Conservation (phyloP, 64 coral and sea anemone genomes). For the Porites lutea region DNA sequence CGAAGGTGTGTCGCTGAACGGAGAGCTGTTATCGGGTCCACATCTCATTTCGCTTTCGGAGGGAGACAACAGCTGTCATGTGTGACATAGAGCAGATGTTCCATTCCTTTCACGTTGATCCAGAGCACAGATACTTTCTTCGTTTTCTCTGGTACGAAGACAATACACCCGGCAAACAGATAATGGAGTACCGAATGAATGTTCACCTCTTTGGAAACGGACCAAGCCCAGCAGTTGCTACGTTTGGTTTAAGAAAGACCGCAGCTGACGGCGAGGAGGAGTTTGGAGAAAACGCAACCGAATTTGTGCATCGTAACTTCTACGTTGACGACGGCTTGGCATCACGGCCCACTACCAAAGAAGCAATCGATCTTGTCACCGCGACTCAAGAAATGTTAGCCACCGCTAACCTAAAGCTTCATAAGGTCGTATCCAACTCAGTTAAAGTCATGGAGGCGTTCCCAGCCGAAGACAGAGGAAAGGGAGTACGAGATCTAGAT, state of each 20-base stretch:
- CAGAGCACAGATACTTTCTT: constrained; percentile 22
- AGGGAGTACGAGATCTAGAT: neutral
- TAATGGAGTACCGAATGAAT: constrained; percentile 49
- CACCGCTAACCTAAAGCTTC: no score
- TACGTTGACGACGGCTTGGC: constrained; percentile 45
- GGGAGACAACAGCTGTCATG: neutral
- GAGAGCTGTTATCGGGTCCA: no score
- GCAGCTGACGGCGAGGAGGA: neutral
- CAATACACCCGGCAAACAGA: neutral
- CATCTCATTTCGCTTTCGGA: constrained; percentile 23
- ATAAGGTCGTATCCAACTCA: no score
- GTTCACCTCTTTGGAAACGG: constrained; percentile 29
- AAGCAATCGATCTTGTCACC: constrained; percentile 38
- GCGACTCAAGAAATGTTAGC: neutral
- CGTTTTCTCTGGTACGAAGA: constrained; percentile 43
- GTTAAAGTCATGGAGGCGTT: no score
- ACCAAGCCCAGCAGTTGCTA: constrained; percentile 18
- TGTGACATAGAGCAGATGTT: constrained; percentile 46
- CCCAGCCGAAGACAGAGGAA: constrained; percentile 41
- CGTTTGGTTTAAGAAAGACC: constrained; percentile 30
- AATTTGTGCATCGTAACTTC: constrained; percentile 40
- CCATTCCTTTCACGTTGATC: constrained; percentile 16
- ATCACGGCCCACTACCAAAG: constrained; percentile 8
- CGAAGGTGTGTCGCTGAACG: no score
- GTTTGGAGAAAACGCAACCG: neutral